Conservation (phyloP, 2,113 vertebrate species). For the Numida meleagris region DNA sequence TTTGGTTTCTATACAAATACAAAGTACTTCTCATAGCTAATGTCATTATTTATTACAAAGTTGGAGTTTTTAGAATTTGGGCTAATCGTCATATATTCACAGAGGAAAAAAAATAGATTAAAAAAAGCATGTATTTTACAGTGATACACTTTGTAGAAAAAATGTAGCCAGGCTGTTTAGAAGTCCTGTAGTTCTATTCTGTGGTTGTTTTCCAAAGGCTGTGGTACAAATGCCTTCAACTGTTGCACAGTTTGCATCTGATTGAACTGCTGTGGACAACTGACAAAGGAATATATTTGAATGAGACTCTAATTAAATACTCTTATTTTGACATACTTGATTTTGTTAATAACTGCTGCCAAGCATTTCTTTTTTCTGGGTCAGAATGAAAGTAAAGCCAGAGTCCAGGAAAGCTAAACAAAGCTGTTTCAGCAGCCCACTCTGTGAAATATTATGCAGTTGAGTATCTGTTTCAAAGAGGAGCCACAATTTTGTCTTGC, state of each 20-base stretch:
- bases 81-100: conserved; percentile 23
- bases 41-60: neutral
- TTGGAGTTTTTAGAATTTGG: conserved; percentile 10
- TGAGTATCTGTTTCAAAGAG: conserved; percentile 47
- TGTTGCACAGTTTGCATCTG: conserved; percentile 31
- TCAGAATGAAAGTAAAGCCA: conserved; percentile 20
- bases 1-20: neutral
- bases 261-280: neutral
- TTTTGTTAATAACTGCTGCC: conserved; percentile 20
- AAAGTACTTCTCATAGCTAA: conserved; percentile 14
- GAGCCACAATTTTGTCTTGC: conserved; percentile 32
- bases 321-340: conserved; percentile 39
- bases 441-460: conserved; percentile 7
- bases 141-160: neutral
- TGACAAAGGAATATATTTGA: conserved; percentile 51
- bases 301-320: conserved; percentile 31
- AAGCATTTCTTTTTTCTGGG: conserved; percentile 11
- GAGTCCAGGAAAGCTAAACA: conserved; percentile 54
- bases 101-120: neutral
- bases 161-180: conserved; percentile 13
- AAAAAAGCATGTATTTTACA: neutral
- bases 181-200: neutral
- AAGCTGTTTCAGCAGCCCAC: conserved; percentile 39
- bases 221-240: neutral
- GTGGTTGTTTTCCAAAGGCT: conserved; percentile 31